These are phyloP conservation scores for Cremastobaeus sp. DNA, from an alignment of 2,888 invertebrate species.

Conservation along the genomic window DNA sequence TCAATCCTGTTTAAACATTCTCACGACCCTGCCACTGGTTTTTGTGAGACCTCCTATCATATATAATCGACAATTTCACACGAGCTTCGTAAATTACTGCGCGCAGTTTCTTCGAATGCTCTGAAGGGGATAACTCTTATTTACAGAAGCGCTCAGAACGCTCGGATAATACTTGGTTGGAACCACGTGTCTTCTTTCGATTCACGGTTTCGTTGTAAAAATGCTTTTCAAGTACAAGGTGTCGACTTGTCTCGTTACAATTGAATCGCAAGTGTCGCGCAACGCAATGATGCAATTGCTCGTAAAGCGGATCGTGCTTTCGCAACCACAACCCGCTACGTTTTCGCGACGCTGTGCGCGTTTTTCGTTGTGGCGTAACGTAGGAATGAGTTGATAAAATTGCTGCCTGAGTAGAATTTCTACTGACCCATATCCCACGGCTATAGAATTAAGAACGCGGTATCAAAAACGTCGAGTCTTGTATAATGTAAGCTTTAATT, in stretches of 20 bases:
- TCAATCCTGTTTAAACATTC: slow-evolving; percentile 57
- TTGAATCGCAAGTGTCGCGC: neutral
- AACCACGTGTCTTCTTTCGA: too few relatives aligned
- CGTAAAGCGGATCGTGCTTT: slow-evolving; percentile 21
- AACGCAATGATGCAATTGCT: slow-evolving; percentile 3
- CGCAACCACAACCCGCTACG: slow-evolving; percentile 18
- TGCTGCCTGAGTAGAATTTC: slow-evolving; percentile 31
- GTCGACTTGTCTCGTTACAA: neutral
- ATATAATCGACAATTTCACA: slow-evolving; percentile 9
- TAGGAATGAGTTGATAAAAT: slow-evolving; percentile 25
- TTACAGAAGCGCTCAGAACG: too few relatives aligned
- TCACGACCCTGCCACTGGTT: slow-evolving; percentile 16
- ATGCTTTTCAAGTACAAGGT: slow-evolving; percentile 5
- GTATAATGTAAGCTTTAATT: slow-evolving; percentile 19
- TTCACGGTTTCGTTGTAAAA: too few relatives aligned
- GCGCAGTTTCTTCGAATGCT: too few relatives aligned
- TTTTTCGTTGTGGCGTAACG: slow-evolving; percentile 29
- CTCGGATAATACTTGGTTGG: too few relatives aligned
- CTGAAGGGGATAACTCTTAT: too few relatives aligned
- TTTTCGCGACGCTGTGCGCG: slow-evolving; percentile 17
- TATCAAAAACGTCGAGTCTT: slow-evolving; percentile 31
- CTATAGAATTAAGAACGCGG: slow-evolving; percentile 28
- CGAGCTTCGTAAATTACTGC: neutral
- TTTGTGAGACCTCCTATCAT: slow-evolving; percentile 8
- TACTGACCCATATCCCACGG: slow-evolving; percentile 53